Evolutionary conservation across 2,888 invertebrate species (phyloP).

Genomic region (Augochlorella aurata): DNA sequence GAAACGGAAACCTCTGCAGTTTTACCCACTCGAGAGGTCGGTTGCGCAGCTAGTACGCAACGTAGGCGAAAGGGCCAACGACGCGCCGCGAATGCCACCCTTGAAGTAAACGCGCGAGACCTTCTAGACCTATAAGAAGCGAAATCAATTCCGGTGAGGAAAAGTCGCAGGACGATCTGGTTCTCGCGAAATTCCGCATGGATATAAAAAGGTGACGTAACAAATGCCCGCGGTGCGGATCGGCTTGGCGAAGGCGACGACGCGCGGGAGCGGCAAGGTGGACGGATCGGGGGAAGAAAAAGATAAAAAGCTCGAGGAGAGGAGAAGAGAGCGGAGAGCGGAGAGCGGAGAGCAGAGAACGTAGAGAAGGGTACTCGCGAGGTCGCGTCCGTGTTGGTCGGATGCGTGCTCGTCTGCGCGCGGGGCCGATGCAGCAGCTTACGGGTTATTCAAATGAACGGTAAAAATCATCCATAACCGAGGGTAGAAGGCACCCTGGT

Average conservation of each 20-base stretch:
- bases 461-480: slow-evolving; percentile 78
- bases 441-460: slow-evolving; percentile 80
- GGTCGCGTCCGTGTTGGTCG: slow-evolving; percentile 26
- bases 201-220: not conserved
- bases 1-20: too few relatives aligned
- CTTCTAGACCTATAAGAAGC: too few relatives aligned
- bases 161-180: not conserved
- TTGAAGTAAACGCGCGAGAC: too few relatives aligned
- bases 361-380: slow-evolving; percentile 41
- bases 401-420: slow-evolving; percentile 50
- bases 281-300: not conserved
- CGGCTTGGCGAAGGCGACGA: not conserved
- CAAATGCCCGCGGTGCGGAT: not conserved
- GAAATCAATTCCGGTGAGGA: too few relatives aligned
- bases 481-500: slow-evolving; percentile 70
- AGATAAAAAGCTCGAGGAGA: slow-evolving; percentile 4
- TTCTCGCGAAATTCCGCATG: not conserved
- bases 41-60: too few relatives aligned
- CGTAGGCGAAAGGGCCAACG: too few relatives aligned
- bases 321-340: not conserved
- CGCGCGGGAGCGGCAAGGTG: not conserved
- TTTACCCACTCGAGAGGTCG: too few relatives aligned
- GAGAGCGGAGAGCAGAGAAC: not conserved
- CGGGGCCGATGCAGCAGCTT: slow-evolving; percentile 66
- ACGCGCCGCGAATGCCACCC: too few relatives aligned